These are phyloP conservation scores for Diprion similis DNA, from an alignment of 1,140 invertebrate genomes.

Conservation along the genomic window DNA sequence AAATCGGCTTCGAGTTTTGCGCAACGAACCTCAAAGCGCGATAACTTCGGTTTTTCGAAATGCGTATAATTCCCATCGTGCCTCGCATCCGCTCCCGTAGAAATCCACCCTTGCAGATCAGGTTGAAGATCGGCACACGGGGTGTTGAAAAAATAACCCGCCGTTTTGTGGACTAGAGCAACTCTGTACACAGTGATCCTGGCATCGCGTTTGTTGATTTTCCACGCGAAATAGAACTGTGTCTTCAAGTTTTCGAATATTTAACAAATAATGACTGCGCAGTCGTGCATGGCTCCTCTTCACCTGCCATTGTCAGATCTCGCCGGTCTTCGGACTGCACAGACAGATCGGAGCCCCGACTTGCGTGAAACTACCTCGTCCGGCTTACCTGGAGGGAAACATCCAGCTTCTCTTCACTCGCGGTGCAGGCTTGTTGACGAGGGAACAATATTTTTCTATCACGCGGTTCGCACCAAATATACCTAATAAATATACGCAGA, in stretches of 20 bases:
- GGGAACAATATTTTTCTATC: slow-evolving; percentile 8
- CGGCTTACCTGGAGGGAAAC: background rate
- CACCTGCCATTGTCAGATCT: background rate
- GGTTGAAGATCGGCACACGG: background rate
- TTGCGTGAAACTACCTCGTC: background rate
- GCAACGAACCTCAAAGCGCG: too few species aligned
- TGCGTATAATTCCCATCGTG: background rate
- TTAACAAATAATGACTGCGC: slow-evolving; percentile 21
- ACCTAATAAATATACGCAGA: background rate
- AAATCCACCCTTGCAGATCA: background rate
- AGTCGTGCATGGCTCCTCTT: background rate
- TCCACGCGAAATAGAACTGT: slow-evolving; percentile 13
- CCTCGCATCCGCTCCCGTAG: background rate
- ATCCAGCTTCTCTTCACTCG: background rate
- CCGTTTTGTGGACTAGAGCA: background rate
- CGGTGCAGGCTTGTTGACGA: background rate
- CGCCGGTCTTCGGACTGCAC: background rate
- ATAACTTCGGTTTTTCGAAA: background rate
- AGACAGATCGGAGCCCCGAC: background rate
- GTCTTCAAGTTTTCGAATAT: slow-evolving; percentile 13
- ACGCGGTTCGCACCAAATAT: background rate
- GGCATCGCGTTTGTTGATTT: slow-evolving; percentile 18
- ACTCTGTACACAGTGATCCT: slow-evolving; percentile 10
- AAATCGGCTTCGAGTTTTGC: too few species aligned
- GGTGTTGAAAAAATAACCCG: slow-evolving; percentile 21